These are phyloP conservation scores for Alentia gelatinosa DNA, from an alignment of 2,888 invertebrate species.

Conservation along the genomic window DNA sequence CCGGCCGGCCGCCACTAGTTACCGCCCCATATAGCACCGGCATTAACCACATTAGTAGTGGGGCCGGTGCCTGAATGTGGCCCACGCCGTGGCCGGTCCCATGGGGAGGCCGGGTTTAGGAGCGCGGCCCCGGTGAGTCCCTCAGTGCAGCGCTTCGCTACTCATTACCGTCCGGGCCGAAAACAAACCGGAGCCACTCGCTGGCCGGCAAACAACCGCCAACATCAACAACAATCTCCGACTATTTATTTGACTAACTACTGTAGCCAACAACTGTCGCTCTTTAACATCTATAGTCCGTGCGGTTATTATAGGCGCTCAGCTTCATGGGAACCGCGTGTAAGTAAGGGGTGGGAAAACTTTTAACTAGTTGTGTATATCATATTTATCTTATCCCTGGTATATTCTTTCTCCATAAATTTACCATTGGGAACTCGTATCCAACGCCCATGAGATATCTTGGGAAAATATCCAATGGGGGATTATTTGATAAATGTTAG, in stretches of 20 bases:
- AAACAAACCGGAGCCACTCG: neutral
- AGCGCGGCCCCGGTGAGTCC: neutral
- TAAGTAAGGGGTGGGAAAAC: too few relatives aligned
- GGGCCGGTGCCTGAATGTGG: neutral
- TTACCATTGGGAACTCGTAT: too few relatives aligned
- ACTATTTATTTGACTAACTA: neutral
- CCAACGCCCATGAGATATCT: too few relatives aligned
- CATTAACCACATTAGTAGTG: conserved; percentile 11
- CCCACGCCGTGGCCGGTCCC: neutral
- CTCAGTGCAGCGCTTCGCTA: neutral
- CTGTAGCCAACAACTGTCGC: neutral
- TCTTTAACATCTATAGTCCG: too few relatives aligned
- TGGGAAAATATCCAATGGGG: too few relatives aligned
- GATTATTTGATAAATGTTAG: too few relatives aligned
- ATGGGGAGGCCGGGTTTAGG: too few relatives aligned
- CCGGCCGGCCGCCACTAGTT: neutral
- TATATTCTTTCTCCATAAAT: too few relatives aligned
- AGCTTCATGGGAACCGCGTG: too few relatives aligned
- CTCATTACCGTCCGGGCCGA: conserved; percentile 7
- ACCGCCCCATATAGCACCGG: conserved; percentile 7
- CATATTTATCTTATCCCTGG: too few relatives aligned
- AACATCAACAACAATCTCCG: neutral
- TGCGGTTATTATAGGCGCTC: too few relatives aligned
- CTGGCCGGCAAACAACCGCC: neutral
- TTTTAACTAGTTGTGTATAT: too few relatives aligned